Evolutionary conservation across 2,888 invertebrate genomes (phyloP), one percentile per base, ranked within the genome.

Genomic region (Mythimna pallens): DNA sequence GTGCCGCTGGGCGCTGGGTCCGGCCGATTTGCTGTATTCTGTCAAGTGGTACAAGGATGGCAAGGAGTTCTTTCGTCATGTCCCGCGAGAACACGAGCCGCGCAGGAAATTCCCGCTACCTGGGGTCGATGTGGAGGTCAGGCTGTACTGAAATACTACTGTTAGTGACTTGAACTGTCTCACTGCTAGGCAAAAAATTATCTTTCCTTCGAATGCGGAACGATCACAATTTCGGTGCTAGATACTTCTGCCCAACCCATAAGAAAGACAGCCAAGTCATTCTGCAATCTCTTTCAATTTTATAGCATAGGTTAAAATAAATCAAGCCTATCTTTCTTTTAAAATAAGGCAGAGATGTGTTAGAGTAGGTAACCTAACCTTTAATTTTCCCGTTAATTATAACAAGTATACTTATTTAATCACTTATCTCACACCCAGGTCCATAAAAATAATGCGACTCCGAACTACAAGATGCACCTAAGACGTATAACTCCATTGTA

Each of bases 31-130:
- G 66, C 96, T 98, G 63, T 99, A 98, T 94, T 98, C 98, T 47
- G 98, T 98, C 88, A 98, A 98, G 95, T 99, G 98, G 98, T 98
- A 98, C 96, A 98, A 98, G 92, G 98, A 98, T 92, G 98, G 98
- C 83, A 97, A 98, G 93, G 98, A 98, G 95, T 98, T 98, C 96
- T 98, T 98, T 96, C 97, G 98, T 79, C 98, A 97, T 93, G 98
- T 98, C 85, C 98, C 98, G 25, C 96, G 98, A 67, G 98, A 98
- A 92, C 97, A 97, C 90, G 98, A 98, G 75, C 98, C 98, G 3
- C 97, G 97, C 59, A 97, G 98, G 93, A 97, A 98, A 88, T 98
- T 98, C 92, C 96, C 97, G 70, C 95, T 98, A 86, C 98, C 98
- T 0, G 98, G 98, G 84, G 98, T 99, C 76, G 97, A 97, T 87